Evolutionary conservation across 1,140 invertebrate species (phyloP), one percentile per base, ranked within the genome.

Genomic region (Dendroctonus valens): DNA sequence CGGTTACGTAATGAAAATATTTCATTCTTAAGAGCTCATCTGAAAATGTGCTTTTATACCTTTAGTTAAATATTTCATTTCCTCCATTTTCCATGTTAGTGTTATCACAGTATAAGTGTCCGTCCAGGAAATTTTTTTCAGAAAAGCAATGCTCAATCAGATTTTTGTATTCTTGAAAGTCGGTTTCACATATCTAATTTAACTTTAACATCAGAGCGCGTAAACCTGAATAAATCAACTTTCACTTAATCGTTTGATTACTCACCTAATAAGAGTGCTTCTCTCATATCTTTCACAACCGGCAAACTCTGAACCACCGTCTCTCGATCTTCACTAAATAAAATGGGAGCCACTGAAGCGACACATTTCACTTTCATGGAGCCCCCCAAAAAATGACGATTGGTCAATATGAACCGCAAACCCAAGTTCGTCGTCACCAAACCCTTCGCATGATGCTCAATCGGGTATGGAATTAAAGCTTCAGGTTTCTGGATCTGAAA

Each of bases 351-450:
- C 68, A 86, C 77, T 58, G 80, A 83, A 6, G 85, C 84, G 42
- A 85, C 76, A 73, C 85, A 86, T 70, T 84, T 81, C 39, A 85
- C 82, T 65, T 80, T 80, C 82, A 86, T 84, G 8, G 78, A 80
- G 52, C 84, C 84, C 6, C 81, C 80, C 40, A 77, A 72, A 72
- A 85, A 83, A 73, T 86, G 82, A 3, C 79, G 73, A 46, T 78
- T 71, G 70, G 77, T 76, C 42, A 85, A 77, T 14, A 74, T 77
- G 72, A 85, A 80, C 41, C 79, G 76, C 26, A 86, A 78, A 40
- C 84, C 85, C 49, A 86, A 71, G 4, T 78, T 81, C 9, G 80
- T 79, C 37, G 83, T 83, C 65, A 84, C 77, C 69, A 86, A 77
- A 40, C 84, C 84, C 67, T 85, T 83, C 54, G 77, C 73, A 74